phyloP scores from a whole-genome alignment of 2,888 invertebrate genomes.

The Morpho achilles region DNA sequence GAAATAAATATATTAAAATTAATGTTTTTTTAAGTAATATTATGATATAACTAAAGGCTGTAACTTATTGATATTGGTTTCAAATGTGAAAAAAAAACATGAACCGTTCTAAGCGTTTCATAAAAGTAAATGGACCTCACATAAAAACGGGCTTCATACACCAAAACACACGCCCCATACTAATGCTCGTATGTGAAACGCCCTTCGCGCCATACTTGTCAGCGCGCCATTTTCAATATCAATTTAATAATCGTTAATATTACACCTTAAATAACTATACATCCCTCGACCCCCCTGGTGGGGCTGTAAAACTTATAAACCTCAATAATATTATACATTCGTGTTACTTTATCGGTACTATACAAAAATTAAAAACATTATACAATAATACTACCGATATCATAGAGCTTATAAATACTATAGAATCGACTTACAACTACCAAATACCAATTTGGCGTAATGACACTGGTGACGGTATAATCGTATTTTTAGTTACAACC shows the following conservation, averaged over 20 bases:
- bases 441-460: conserved; percentile 57
- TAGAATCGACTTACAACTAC: conserved; percentile 71
- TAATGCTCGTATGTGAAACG: not conserved
- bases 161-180: conserved; percentile 8
- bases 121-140: conserved; percentile 27
- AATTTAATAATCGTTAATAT: conserved; percentile 50
- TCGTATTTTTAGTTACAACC: conserved; percentile 74
- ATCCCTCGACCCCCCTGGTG: conserved; percentile 50
- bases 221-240: conserved; percentile 23
- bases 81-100: conserved; percentile 18
- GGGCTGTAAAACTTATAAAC: conserved; percentile 62
- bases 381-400: conserved; percentile 70
- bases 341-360: conserved; percentile 64
- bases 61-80: too few relatives aligned
- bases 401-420: conserved; percentile 71
- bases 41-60: too few relatives aligned
- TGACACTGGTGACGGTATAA: conserved; percentile 55
- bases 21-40: too few relatives aligned
- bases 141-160: conserved; percentile 23
- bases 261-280: conserved; percentile 71
- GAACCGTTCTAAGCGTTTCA: conserved; percentile 33
- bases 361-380: conserved; percentile 79
- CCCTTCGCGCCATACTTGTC: not conserved
- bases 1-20: too few relatives aligned
- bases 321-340: conserved; percentile 66